A percentile compares a stretch with the other conserved stretches of the same genome.
These are phyloP conservation scores for Ennomos fuscantarius DNA, from an alignment of 2,888 invertebrate species.

Conservation along the genomic window DNA sequence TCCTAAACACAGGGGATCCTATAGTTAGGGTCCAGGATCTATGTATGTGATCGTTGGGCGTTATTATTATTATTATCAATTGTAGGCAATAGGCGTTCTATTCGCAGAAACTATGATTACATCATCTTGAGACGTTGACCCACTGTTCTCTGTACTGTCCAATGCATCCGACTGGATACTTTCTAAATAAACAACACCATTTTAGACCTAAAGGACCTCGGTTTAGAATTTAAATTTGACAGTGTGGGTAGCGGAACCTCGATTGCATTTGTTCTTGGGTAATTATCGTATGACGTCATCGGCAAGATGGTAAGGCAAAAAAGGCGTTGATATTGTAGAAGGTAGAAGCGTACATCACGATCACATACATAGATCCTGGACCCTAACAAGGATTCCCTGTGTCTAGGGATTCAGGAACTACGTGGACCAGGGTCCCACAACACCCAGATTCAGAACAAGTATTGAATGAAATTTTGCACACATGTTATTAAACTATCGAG, in stretches of 20 bases:
- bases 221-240: constrained; percentile 4
- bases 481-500: too few relatives aligned
- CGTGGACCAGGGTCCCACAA: too few relatives aligned
- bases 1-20: too few relatives aligned
- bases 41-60: too few relatives aligned
- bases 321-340: background rate
- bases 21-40: too few relatives aligned
- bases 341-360: too few relatives aligned
- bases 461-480: too few relatives aligned
- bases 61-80: background rate
- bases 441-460: too few relatives aligned
- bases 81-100: constrained; percentile 1
- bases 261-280: constrained; percentile 25
- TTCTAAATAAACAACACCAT: constrained; percentile 16
- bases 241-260: constrained; percentile 8
- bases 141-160: constrained; percentile 18
- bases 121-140: constrained; percentile 34
- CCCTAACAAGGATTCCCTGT: too few relatives aligned
- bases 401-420: too few relatives aligned
- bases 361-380: too few relatives aligned
- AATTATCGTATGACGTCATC: constrained; percentile 36
- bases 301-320: constrained; percentile 3
- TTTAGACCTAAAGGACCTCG: constrained; percentile 13
- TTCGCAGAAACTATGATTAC: constrained; percentile 22
- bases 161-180: constrained; percentile 19